Evolutionary conservation across 2,113 vertebrate species (phyloP).

Genomic region (Phalacrocorax aristotelis): DNA sequence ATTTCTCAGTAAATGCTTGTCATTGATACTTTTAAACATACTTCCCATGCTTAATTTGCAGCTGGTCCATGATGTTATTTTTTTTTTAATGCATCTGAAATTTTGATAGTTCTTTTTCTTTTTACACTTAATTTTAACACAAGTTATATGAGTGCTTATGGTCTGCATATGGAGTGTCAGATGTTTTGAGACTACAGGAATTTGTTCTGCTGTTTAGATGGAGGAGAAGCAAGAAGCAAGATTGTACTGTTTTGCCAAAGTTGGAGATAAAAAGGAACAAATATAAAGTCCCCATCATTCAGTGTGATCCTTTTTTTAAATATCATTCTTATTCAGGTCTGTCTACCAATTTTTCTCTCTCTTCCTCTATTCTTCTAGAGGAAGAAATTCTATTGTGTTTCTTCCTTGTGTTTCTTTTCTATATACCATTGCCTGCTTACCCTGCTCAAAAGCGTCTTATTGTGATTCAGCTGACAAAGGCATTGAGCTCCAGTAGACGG

Average conservation of each 20-base stretch:
- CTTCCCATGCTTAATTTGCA: not conserved
- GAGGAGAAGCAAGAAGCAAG: not conserved
- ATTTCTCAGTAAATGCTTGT: not conserved
- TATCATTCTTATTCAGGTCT: not conserved
- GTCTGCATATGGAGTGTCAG: not conserved
- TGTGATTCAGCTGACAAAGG: not conserved
- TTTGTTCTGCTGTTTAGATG: not conserved
- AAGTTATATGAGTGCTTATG: not conserved
- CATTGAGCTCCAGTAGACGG: not conserved
- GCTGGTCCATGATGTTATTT: not conserved
- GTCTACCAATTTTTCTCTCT: not conserved
- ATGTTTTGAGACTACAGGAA: not conserved
- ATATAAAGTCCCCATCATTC: not conserved
- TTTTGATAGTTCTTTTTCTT: not conserved
- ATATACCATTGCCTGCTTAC: not conserved
- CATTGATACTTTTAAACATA: not conserved
- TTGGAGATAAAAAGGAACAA: not conserved
- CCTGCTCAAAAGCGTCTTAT: not conserved
- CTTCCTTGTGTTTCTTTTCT: not conserved
- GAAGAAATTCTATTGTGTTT: not conserved
- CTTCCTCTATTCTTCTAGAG: not conserved
- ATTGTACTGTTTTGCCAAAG: not conserved
- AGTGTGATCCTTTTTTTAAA: not conserved
- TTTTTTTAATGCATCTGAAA: not conserved
- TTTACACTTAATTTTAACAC: not conserved